Evolutionary conservation across 2,797 vertebrate genomes (phyloP).

Genomic region (Xiphorhynchus erythropygius): DNA sequence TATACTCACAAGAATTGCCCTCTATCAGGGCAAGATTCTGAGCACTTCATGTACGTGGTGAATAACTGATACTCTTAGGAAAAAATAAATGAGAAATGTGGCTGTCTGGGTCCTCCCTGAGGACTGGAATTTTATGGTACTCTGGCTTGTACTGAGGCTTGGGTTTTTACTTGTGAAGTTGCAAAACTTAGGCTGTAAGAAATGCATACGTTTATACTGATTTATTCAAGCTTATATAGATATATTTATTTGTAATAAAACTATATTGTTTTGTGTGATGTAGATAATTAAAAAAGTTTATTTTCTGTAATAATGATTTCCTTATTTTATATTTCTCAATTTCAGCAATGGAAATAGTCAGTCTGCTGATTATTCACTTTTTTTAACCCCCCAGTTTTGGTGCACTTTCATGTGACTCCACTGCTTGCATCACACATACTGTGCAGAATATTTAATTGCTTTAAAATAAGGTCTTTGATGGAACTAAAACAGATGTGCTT

Average conservation of each 20-base stretch:
- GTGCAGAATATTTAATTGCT: slow-evolving; percentile 11
- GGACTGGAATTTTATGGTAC: background rate
- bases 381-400: background rate
- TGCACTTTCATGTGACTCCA: background rate
- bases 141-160: background rate
- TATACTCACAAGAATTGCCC: background rate
- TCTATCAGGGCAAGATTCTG: background rate
- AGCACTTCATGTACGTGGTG: background rate
- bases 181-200: background rate
- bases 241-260: background rate
- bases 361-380: background rate
- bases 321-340: background rate
- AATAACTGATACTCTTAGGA: background rate
- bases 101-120: background rate
- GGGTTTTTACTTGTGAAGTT: background rate
- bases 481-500: slow-evolving; percentile 6
- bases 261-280: background rate
- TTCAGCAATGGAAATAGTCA: background rate
- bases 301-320: background rate
- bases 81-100: background rate
- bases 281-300: background rate
- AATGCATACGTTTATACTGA: background rate
- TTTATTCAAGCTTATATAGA: background rate
- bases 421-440: background rate
- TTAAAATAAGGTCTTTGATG: background rate